Percentiles rank a stretch among this genome's conserved stretches.
Evolutionary conservation across 1,140 invertebrate species (phyloP).

Genomic region (Drosophila novamexicana): DNA sequence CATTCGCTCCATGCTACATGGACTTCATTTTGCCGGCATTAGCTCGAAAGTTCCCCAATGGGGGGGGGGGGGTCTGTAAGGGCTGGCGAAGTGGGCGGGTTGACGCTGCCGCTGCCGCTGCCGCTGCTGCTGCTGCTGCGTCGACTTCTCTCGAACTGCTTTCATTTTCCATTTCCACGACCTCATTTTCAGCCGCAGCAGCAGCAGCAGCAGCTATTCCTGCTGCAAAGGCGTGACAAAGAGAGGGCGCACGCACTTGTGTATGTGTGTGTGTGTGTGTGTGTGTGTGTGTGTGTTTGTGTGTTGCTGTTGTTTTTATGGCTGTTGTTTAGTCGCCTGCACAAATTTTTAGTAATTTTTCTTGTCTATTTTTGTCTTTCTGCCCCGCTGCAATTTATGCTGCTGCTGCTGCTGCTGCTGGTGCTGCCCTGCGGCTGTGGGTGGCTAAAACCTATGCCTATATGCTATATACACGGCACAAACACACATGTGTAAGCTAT

Average conservation of each 20-base stretch:
- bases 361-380: slow-evolving; percentile 47
- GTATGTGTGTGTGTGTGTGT: background rate
- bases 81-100: background rate
- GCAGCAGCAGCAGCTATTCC: slow-evolving; percentile 19
- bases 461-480: slow-evolving; percentile 22
- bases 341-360: slow-evolving; percentile 54
- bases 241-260: background rate
- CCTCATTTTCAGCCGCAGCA: slow-evolving; percentile 64
- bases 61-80: no score
- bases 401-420: slow-evolving; percentile 38
- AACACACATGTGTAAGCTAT: slow-evolving; percentile 15
- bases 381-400: slow-evolving; percentile 51
- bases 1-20: slow-evolving; percentile 20
- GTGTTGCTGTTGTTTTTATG: slow-evolving; percentile 19
- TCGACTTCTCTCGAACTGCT: slow-evolving; percentile 71
- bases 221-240: slow-evolving; percentile 1
- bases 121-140: slow-evolving; percentile 12
- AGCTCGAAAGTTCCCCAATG: slow-evolving; percentile 6
- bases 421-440: slow-evolving; percentile 65
- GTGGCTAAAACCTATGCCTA: slow-evolving; percentile 50
- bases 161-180: slow-evolving; percentile 84
- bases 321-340: slow-evolving; percentile 43
- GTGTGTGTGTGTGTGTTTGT: background rate
- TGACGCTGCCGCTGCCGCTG: slow-evolving; percentile 3
- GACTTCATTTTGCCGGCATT: slow-evolving; percentile 60